These are phyloP conservation scores for Alauda arvensis DNA, from an alignment of 2,797 vertebrate species.

Conservation along the genomic window DNA sequence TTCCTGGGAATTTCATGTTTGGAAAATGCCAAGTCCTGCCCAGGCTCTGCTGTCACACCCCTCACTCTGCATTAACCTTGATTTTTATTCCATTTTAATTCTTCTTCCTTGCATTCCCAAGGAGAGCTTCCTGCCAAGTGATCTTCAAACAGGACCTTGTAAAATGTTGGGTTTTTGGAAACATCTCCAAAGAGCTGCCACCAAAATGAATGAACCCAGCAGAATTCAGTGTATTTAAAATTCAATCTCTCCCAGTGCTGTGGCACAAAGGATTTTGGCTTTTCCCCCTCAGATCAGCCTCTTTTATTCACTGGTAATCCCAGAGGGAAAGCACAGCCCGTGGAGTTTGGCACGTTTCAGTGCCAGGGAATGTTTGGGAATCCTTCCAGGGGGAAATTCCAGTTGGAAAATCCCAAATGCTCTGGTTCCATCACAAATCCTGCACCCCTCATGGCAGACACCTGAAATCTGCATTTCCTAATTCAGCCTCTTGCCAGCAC, in stretches of 20 bases:
- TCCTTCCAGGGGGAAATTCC: neutral
- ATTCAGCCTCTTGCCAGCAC: neutral
- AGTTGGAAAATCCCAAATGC: neutral
- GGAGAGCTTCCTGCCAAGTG: neutral
- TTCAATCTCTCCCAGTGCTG: fast-evolving
- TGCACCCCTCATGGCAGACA: too few relatives aligned
- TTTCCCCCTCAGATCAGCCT: neutral
- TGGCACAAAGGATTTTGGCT: neutral
- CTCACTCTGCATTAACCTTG: neutral
- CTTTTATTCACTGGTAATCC: neutral
- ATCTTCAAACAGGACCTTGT: fast-evolving
- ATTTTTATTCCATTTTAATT: neutral
- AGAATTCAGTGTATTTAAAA: neutral
- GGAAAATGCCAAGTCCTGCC: neutral
- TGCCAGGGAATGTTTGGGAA: neutral
- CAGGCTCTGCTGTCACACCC: neutral
- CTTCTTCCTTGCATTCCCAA: neutral
- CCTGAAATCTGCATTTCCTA: neutral
- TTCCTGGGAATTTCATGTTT: neutral
- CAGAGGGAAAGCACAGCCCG: neutral
- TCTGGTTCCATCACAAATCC: neutral
- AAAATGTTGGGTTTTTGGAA: neutral
- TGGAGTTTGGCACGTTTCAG: neutral
- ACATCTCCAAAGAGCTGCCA: neutral
- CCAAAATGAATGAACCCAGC: too few relatives aligned